Base-by-base conservation (phyloP, 2,797 vertebrate species). In the Discoglossus pictus region DNA sequence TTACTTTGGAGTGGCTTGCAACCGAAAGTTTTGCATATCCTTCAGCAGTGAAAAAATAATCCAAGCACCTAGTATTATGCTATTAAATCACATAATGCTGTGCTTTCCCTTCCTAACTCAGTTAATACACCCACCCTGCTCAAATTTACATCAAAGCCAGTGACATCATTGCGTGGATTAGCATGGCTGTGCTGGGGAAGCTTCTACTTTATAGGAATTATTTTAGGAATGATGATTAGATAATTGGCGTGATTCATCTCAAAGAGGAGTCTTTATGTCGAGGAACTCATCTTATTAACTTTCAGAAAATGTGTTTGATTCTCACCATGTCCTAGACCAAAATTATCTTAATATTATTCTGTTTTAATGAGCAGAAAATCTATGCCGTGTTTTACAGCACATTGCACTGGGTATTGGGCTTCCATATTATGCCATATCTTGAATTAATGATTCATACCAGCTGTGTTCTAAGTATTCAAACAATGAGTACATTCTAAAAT, bases 401-500 rank as follows among this genome's bases (percentile, higher is more conserved):
- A 13, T 39, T 24, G n/a, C 11, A 38, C 11, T 35, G 52, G 40
- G 67, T 63, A 44, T 65, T 76, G 74, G 71, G 56, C 65, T 77
- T 75, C 72, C 70, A 73, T 78, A 76, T 70, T 81, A 63, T 76
- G 70, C 79, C 73, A 59, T 61, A 63, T 27, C 61, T 27, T 70
- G 54, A 68, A 73, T 77, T 83, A 83, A 86, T 75, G 74, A 85
- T 74, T 80, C 23, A 73, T 40, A 70, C 80, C 89, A 90, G 83
- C 87, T 90, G 85, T 84, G 80, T 65, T 73, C 3, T 1, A 83
- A 84, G 69, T 74, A 86, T 80, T 62, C 69, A 68, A 79, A 71
- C 65, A 48, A 67, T 72, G 75, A 81, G 79, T 46, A 73, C 53
- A 48, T 79, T 84, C 80, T 82, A 85, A 89, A 90, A 89, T 84